Conservation (phyloP, 2,888 invertebrate species). For the Papilio elwesi region DNA sequence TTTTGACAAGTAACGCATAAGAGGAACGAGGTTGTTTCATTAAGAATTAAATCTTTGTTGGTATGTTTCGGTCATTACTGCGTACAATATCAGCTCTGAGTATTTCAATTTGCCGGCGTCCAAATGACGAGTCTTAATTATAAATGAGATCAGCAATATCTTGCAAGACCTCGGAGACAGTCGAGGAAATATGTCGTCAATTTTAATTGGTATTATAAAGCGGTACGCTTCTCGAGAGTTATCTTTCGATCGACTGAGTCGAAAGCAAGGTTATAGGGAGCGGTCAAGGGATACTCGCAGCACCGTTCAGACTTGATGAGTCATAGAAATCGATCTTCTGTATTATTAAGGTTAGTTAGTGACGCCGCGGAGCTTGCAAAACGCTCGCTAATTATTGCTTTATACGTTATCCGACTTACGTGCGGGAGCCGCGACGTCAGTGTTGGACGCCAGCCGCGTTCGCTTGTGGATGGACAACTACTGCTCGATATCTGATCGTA, state of each 20-base stretch:
- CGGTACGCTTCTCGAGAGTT: conserved; percentile 57
- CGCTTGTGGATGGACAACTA: conserved; percentile 62
- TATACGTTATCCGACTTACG: conserved; percentile 44
- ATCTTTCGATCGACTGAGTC: conserved; percentile 66
- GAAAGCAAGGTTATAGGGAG: conserved; percentile 79
- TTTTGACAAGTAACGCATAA: conserved; percentile 53
- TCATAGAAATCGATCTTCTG: conserved; percentile 62
- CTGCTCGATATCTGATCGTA: conserved; percentile 72
- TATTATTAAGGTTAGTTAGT: conserved; percentile 64
- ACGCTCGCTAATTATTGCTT: conserved; percentile 70
- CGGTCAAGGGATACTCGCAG: conserved; percentile 78
- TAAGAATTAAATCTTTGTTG: conserved; percentile 38
- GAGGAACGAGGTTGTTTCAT: conserved; percentile 49
- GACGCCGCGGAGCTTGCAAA: conserved; percentile 62
- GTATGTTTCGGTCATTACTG: conserved; percentile 39
- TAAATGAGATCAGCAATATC: conserved; percentile 33
- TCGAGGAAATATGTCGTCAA: conserved; percentile 31
- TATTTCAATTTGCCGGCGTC: conserved; percentile 32
- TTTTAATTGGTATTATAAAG: conserved; percentile 46
- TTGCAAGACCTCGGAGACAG: conserved; percentile 15
- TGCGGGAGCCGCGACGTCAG: conserved; percentile 54
- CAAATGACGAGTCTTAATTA: conserved; percentile 35
- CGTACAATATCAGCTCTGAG: conserved; percentile 24
- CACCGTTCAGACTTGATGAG: conserved; percentile 72
- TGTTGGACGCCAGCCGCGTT: conserved; percentile 60